Conservation (phyloP, 1,140 invertebrate genomes). For the Conus ventricosus region DNA sequence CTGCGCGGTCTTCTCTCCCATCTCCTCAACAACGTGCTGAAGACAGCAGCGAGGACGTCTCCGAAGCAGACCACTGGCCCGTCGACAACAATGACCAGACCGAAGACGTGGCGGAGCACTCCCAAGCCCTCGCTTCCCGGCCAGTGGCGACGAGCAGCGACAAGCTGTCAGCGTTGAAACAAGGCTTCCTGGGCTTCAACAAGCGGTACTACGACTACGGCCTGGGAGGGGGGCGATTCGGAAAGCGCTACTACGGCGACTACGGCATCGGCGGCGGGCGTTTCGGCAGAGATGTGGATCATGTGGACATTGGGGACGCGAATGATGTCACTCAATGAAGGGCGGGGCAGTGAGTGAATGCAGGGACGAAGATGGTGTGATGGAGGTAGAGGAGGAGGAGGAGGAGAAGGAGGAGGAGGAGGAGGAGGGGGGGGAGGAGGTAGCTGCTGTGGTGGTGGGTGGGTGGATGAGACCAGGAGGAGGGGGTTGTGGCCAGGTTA, state of each 20-base stretch:
- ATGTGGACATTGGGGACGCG: constrained; percentile 55
- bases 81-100: neutral
- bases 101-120: neutral
- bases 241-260: constrained; percentile 62
- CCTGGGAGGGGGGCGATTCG: constrained; percentile 67
- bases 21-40: constrained; percentile 24
- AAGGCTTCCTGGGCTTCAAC: constrained; percentile 40
- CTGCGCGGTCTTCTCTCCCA: constrained; percentile 14
- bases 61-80: neutral
- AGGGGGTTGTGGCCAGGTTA: neutral
- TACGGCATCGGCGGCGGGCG: constrained; percentile 65
- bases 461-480: neutral
- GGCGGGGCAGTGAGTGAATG: too few species aligned
- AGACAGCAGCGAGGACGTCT: constrained; percentile 8
- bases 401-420: too few species aligned
- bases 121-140: neutral
- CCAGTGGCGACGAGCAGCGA: neutral
- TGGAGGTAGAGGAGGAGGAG: too few species aligned
- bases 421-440: too few species aligned
- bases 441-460: too few species aligned
- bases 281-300: constrained; percentile 64
- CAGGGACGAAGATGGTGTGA: too few species aligned
- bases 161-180: constrained; percentile 11
- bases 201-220: constrained; percentile 70
- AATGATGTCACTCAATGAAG: constrained; percentile 30